Percentiles rank a stretch among this genome's conserved stretches.
Evolutionary conservation across 2,113 vertebrate genomes (phyloP).

Genomic region (Phyllostomus hastatus): DNA sequence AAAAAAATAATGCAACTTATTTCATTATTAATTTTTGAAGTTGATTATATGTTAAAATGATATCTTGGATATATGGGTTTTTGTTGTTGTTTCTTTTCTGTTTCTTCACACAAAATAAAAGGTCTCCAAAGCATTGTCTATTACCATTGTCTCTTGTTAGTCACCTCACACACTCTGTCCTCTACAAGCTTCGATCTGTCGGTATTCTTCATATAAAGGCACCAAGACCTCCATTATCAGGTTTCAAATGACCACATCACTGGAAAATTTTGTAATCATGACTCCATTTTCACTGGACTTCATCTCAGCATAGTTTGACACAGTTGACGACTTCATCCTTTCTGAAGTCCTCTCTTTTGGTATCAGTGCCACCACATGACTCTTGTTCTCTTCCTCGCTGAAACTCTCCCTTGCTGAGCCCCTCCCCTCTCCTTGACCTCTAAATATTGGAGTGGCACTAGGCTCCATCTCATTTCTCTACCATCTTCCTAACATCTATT

Average conservation of each 20-base stretch:
- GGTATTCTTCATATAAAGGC: not conserved
- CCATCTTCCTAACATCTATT: not conserved
- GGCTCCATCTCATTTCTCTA: not conserved
- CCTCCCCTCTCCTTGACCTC: not conserved
- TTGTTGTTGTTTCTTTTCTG: not conserved
- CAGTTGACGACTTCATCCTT: not conserved
- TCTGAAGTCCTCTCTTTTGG: not conserved
- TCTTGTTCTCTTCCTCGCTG: not conserved
- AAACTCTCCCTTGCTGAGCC: not conserved
- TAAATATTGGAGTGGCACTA: not conserved
- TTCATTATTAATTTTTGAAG: not conserved
- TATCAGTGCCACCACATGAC: not conserved
- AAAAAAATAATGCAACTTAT: not conserved
- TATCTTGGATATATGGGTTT: not conserved
- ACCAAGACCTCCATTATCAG: not conserved
- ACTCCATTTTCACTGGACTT: not conserved
- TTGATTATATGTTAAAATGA: not conserved
- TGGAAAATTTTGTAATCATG: not conserved
- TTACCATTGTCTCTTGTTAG: not conserved
- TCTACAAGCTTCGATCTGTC: not conserved
- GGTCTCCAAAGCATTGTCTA: not conserved
- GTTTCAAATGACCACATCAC: not conserved
- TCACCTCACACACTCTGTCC: not conserved
- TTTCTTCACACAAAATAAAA: not conserved
- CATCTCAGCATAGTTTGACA: not conserved